Conservation (phyloP, 2,797 vertebrate species). For the Melanotaenia trifasciata region DNA sequence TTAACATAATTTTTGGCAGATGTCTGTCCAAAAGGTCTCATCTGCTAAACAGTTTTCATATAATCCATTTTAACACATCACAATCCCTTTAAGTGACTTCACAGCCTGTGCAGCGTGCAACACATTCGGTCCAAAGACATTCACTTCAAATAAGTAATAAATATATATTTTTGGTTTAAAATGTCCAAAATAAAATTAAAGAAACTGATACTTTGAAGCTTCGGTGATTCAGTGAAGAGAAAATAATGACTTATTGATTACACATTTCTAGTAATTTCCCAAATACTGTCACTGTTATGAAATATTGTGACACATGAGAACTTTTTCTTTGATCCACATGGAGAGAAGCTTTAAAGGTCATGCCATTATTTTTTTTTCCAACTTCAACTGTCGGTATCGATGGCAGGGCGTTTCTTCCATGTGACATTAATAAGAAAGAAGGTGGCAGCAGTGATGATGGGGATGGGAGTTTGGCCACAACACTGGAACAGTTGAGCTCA, state of each 20-base stretch:
- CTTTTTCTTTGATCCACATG: slow-evolving; percentile 20
- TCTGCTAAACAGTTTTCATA: not conserved
- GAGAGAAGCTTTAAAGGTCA: slow-evolving; percentile 1
- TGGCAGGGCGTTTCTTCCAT: slow-evolving; percentile 35
- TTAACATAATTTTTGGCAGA: not conserved
- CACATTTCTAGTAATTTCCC: slow-evolving; percentile 5
- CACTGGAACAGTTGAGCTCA: slow-evolving; percentile 82
- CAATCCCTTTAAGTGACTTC: not conserved
- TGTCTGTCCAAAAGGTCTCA: not conserved
- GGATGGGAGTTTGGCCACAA: slow-evolving; percentile 73
- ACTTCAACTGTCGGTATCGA: slow-evolving; percentile 32
- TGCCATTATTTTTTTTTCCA: not conserved
- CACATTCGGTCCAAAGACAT: not conserved
- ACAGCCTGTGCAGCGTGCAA: not conserved
- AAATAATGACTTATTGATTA: slow-evolving; percentile 15
- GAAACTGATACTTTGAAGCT: too few relatives aligned
- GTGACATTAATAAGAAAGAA: slow-evolving; percentile 46
- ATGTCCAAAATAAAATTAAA: too few relatives aligned
- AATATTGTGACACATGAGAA: not conserved
- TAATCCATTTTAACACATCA: not conserved
- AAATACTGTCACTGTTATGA: slow-evolving; percentile 6
- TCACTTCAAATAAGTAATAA: not conserved
- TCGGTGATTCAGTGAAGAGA: too few relatives aligned
- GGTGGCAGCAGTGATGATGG: slow-evolving; percentile 58
- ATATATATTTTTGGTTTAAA: too few relatives aligned